Evolutionary conservation across 1,140 invertebrate genomes (phyloP).

Genomic region (Harlomillsia oculata): DNA sequence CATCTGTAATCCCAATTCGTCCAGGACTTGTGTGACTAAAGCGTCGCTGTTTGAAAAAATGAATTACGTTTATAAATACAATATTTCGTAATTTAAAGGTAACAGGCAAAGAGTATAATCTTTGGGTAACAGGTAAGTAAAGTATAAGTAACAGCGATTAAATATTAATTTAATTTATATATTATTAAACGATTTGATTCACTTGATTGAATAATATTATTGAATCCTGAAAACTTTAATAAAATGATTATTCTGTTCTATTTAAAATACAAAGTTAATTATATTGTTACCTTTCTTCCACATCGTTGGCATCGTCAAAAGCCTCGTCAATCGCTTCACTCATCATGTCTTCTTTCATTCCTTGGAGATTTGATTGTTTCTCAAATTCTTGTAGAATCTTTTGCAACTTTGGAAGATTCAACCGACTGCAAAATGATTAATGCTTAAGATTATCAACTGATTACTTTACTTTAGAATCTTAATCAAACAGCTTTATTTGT

Average conservation of each 20-base stretch:
- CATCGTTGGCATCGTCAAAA: constrained; percentile 85
- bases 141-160: background rate
- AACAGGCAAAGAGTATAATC: background rate
- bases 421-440: constrained; percentile 50
- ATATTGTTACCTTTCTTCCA: constrained; percentile 77
- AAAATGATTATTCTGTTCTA: too few relatives aligned
- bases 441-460: background rate
- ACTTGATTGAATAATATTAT: too few relatives aligned
- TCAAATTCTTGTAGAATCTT: constrained; percentile 98
- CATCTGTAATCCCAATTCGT: constrained; percentile 93
- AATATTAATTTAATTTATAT: background rate
- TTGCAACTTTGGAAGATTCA: constrained; percentile 98
- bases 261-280: background rate
- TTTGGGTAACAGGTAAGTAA: background rate
- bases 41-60: constrained; percentile 55
- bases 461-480: background rate
- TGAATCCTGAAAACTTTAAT: too few relatives aligned
- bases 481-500: background rate
- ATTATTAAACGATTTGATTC: background rate
- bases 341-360: constrained; percentile 99
- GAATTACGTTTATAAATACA: background rate
- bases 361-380: constrained; percentile 99
- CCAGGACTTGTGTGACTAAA: constrained; percentile 85
- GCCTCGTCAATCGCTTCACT: constrained; percentile 99
- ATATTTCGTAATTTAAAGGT: background rate